Evolutionary conservation across 2,113 vertebrate species (phyloP).

Genomic region (Lynx canadensis): DNA sequence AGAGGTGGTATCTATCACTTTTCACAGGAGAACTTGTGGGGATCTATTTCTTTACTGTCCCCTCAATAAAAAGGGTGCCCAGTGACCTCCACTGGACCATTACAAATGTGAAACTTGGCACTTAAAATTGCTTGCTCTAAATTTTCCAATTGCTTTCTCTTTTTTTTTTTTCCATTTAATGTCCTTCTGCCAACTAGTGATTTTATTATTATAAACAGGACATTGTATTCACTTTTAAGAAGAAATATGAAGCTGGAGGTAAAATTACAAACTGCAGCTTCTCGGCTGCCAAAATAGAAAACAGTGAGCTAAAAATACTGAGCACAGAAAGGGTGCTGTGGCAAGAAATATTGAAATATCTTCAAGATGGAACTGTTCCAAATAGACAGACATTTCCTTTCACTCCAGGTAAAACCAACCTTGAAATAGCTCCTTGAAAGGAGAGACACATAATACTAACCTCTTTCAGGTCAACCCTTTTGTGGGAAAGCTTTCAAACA

Average conservation of each 20-base stretch:
- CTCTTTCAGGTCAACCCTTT: constrained; percentile 63
- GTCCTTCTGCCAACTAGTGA: constrained; percentile 88
- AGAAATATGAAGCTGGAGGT: constrained; percentile 90
- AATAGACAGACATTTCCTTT: constrained; percentile 72
- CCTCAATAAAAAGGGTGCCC: constrained; percentile 84
- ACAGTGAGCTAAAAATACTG: constrained; percentile 91
- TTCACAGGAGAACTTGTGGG: constrained; percentile 76
- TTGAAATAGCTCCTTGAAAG: constrained; percentile 72
- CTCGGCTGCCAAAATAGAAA: constrained; percentile 89
- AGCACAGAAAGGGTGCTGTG: constrained; percentile 83
- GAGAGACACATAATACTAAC: constrained; percentile 49
- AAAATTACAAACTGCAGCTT: constrained; percentile 89
- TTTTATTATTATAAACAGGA: constrained; percentile 92
- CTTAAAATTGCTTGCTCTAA: constrained; percentile 89
- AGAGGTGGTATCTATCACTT: constrained; percentile 77
- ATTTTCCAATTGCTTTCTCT: constrained; percentile 90
- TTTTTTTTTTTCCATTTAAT: constrained; percentile 82
- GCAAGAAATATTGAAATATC: constrained; percentile 80
- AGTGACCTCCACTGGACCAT: constrained; percentile 88
- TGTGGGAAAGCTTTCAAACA: constrained; percentile 71
- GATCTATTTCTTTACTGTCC: constrained; percentile 85
- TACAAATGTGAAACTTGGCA: constrained; percentile 90
- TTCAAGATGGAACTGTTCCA: constrained; percentile 76
- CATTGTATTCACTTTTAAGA: constrained; percentile 91
- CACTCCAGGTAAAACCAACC: constrained; percentile 77